Base-by-base conservation (phyloP, 2,113 vertebrate genomes). In the Hydrochoerus hydrochaeris region DNA sequence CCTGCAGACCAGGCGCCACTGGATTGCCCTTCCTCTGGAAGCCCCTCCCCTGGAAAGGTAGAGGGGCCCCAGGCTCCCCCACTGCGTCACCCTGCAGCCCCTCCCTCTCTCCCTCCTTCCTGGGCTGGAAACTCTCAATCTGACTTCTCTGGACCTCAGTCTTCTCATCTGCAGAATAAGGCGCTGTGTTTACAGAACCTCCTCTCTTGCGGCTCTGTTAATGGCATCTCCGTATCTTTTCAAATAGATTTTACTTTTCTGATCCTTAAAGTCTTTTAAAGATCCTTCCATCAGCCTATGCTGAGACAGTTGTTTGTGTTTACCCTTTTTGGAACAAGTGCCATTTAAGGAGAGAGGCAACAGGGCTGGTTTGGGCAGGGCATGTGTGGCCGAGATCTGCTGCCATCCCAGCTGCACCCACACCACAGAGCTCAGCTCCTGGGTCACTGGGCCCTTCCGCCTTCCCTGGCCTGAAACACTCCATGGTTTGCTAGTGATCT, bases 341-440 rank as follows among this genome's bases (percentile, higher is more conserved):
- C 95, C 65, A 88, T 95, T 96, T 94, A 87, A 96, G 96, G 88
- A 80, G 84, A 95, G 86, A 85, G 82, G 49, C 67, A 88, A 80
- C 96, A 91, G 95, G 91, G 6, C 46, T 20, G 94, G 98, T 95
- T 95, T 91, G 57, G 94, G 85, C 73, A 96, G 94, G 97, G 96
- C 97, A 91, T 95, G 97, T 97, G 86, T 7, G 95, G 63, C 94
- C 97, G 93, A 69, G 95, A 95, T 57, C 95, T 95, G 95, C 90
- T 97, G 97, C 91, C 96, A 84, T 94, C 95, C 77, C 84, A 96
- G 97, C 38, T 8, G 41, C 95, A 93, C 88, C 95, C 95, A 96
- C 46, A 81, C 28, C 80, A 94, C 80, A 96, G 95, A 96, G 78
- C 91, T 97, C 85, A 90, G 4, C 87, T 32, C 49, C 78, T 86